Evolutionary conservation across 2,113 vertebrate genomes (phyloP).

Genomic region (Fulmarus glacialis): DNA sequence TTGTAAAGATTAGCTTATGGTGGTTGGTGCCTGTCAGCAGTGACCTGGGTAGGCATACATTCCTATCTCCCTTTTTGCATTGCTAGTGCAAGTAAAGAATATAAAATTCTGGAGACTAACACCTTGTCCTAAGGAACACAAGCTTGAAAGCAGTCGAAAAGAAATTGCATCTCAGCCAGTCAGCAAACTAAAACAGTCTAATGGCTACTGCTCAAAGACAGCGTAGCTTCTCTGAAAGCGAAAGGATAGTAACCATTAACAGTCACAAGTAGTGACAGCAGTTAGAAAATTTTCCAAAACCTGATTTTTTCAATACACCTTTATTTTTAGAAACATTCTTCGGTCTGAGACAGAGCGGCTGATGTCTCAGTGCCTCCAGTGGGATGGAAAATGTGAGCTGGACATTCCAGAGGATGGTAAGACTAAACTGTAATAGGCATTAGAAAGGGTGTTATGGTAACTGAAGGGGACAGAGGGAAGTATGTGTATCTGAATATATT

Average conservation of each 20-base stretch:
- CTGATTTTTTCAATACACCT: not conserved
- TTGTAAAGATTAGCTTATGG: not conserved
- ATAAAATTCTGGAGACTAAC: not conserved
- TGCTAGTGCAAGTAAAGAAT: not conserved
- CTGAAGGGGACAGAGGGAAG: not conserved
- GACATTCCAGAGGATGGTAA: constrained; percentile 92
- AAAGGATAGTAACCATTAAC: not conserved
- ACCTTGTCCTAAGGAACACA: not conserved
- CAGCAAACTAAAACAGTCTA: not conserved
- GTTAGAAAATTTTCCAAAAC: not conserved
- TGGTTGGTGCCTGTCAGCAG: not conserved
- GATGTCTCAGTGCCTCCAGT: constrained; percentile 73
- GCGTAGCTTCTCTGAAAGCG: not conserved
- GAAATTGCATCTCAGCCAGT: not conserved
- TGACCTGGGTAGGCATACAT: not conserved
- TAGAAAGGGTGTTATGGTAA: fast-evolving
- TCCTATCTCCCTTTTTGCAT: not conserved
- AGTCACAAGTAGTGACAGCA: not conserved
- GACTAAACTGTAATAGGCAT: not conserved
- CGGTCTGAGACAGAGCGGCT: constrained; percentile 79
- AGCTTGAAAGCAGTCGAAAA: not conserved
- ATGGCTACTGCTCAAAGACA: not conserved
- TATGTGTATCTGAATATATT: fast-evolving
- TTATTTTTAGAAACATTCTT: constrained; percentile 80
- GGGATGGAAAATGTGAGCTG: constrained; percentile 83